Percentiles rank a stretch among this genome's conserved stretches.
phyloP scores from a whole-genome alignment of 1,140 invertebrate genomes.

The Pemphigus obesinymphae region DNA sequence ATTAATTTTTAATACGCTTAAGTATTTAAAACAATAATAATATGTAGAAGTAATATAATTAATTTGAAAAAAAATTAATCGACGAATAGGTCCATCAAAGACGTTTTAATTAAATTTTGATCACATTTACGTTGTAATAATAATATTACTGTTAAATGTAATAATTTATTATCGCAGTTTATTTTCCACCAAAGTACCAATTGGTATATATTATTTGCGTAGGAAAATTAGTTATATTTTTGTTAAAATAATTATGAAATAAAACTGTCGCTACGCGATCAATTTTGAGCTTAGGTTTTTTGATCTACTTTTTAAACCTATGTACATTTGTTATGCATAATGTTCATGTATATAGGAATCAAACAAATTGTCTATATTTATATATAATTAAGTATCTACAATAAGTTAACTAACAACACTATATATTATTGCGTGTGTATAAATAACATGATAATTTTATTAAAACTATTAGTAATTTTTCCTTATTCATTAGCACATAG shows the following conservation, averaged over 20 bases:
- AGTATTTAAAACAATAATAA: no score
- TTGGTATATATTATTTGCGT: not conserved
- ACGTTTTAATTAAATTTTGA: not conserved
- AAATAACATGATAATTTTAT: slow-evolving; percentile 1
- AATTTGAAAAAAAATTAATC: no score
- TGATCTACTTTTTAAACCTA: not conserved
- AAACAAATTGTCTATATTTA: not conserved
- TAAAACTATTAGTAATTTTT: not conserved
- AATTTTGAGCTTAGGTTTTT: not conserved
- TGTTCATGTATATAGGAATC: not conserved
- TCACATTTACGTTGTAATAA: not conserved
- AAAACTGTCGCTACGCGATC: not conserved
- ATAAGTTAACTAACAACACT: not conserved
- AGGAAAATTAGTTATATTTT: not conserved
- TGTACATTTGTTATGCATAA: not conserved
- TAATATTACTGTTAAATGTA: not conserved
- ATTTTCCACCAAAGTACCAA: not conserved
- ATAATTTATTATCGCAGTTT: slow-evolving; percentile 1
- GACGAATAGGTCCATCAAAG: not conserved
- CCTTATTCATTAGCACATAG: not conserved
- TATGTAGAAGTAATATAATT: no score
- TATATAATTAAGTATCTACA: slow-evolving; percentile 1
- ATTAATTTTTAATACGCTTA: not conserved
- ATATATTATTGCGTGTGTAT: not conserved
- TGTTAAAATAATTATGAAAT: not conserved